Evolutionary conservation across 2,797 vertebrate species (phyloP).

Genomic region (Kryptolebias ocellatus): DNA sequence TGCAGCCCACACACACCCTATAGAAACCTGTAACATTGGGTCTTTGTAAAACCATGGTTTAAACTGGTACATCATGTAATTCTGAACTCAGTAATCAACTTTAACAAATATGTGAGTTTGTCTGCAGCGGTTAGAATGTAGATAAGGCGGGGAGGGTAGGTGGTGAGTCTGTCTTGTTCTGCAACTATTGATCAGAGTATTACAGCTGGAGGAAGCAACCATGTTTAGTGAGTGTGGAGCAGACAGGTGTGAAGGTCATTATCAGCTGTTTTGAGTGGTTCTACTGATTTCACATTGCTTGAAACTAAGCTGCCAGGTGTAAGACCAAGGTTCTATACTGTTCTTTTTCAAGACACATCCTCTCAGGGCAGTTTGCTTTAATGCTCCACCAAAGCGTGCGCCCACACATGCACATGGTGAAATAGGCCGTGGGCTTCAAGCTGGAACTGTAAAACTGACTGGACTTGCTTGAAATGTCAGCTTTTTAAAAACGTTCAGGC

Average conservation of each 20-base stretch:
- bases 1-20: background rate
- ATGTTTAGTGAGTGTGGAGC: background rate
- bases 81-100: too few species aligned
- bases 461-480: slow-evolving; percentile 49
- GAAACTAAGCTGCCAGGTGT: slow-evolving; percentile 27
- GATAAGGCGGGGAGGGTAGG: background rate
- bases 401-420: slow-evolving; percentile 15
- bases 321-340: slow-evolving; percentile 27
- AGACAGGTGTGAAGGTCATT: slow-evolving; percentile 2
- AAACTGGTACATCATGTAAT: too few species aligned
- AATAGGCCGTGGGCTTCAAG: slow-evolving; percentile 29
- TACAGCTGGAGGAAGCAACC: background rate
- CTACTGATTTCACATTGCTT: slow-evolving; percentile 26
- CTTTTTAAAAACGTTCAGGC: slow-evolving; percentile 15
- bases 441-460: slow-evolving; percentile 27
- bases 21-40: too few species aligned
- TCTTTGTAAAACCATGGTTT: too few species aligned
- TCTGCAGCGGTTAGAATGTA: background rate
- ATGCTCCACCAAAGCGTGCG: slow-evolving; percentile 15
- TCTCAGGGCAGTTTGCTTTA: slow-evolving; percentile 30
- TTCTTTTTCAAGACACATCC: slow-evolving; percentile 43
- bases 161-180: slow-evolving; percentile 1
- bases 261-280: slow-evolving; percentile 14
- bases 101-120: background rate
- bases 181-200: slow-evolving; percentile 9